Evolutionary conservation across 1,140 invertebrate genomes (phyloP), one percentile per base, ranked within the genome.

Genomic region (Calycopis cecrops): DNA sequence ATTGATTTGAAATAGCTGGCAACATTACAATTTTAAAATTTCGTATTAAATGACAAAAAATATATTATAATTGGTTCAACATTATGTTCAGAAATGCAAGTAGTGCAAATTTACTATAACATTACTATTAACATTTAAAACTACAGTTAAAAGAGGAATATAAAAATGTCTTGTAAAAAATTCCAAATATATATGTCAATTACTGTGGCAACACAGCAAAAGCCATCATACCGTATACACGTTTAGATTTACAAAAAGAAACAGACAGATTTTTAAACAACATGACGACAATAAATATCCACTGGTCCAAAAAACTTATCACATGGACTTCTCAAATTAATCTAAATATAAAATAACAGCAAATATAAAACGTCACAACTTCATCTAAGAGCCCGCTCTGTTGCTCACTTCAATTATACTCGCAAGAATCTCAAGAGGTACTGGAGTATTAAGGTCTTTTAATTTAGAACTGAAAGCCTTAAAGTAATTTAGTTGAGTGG

Each of bases 401-500:
- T 28, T 28, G 21, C 21, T 28, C 21, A 28, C 21, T 28, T 14
- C 12, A 40, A 14, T 40, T 16, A 44, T 16, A 44, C 12, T 44
- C 40, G 40, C 17, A 44, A 44, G 12, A 44, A 16, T 44, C 40
- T 44, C 40, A 44, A 44, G 17, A 54, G 52, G 52, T 54, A 54
- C 52, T 54, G 44, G 40, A 54, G 52, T 54, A 54, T 42, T 52
- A 38, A 34, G 21, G 21, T 6, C 2, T 28, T 28, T 28, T 3
- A 28, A 28, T 28, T 28, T 65, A 16, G 40, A 44, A 44, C 9
- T 9, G 40, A 44, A 16, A 44, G 14, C 2, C 21, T 28, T 28
- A 28, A 28, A 28, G n/a, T 6, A 44, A 44, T 44, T 44, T 62
- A 67, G 55, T 53, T 56, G 48, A 59, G 38, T 35, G 49, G 34